These are phyloP conservation scores for Coleophora flavipennella DNA, from an alignment of 2,888 invertebrate species.

Conservation along the genomic window DNA sequence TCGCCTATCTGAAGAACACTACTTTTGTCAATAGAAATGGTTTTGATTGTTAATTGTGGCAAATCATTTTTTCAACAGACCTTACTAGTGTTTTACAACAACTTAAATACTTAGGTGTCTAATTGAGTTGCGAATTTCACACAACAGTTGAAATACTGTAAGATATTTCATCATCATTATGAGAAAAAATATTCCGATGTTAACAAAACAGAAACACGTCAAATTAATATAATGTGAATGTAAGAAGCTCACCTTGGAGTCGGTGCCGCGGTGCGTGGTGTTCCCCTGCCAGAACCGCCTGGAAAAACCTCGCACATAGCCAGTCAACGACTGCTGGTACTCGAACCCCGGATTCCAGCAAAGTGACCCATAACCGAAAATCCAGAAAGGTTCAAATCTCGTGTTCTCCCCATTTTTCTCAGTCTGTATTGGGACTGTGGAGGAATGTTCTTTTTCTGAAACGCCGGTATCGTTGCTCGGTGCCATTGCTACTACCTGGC, in stretches of 20 bases:
- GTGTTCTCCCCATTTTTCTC: conserved; percentile 24
- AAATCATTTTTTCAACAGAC: no score
- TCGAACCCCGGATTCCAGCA: conserved; percentile 97
- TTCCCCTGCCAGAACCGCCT: conserved; percentile 96
- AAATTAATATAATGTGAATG: no score
- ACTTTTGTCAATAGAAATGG: no score
- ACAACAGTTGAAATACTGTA: no score
- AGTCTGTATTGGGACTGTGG: conserved; percentile 2
- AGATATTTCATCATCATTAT: no score
- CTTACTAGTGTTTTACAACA: no score
- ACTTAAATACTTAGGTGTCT: no score
- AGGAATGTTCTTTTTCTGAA: neutral
- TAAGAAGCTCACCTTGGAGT: conserved; percentile 75
- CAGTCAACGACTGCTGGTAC: conserved; percentile 83
- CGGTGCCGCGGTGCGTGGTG: conserved; percentile 84
- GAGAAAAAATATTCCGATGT: no score
- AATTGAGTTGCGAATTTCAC: no score
- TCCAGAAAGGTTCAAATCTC: conserved; percentile 77
- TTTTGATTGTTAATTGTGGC: no score
- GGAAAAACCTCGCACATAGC: conserved; percentile 86
- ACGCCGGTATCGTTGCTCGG: conserved; percentile 2
- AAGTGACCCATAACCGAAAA: conserved; percentile 96
- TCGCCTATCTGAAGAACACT: no score
- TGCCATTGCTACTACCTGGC: conserved; percentile 12
- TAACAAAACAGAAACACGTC: no score